Base-by-base conservation (phyloP, 2,797 vertebrate species). In the Propithecus perrieri region DNA sequence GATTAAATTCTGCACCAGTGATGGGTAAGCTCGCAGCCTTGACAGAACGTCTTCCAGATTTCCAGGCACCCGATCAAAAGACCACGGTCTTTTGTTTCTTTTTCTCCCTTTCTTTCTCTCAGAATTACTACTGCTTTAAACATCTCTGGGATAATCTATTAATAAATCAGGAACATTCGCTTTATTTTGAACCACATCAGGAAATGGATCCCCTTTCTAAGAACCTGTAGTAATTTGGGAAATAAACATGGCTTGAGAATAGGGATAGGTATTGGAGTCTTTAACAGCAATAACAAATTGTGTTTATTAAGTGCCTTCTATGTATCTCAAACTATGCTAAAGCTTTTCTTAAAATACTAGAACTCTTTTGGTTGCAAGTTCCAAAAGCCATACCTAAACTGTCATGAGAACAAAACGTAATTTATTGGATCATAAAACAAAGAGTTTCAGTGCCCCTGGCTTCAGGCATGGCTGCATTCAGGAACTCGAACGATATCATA, bases 201-300 rank as follows among this genome's bases (percentile, higher is more conserved):
- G n/a, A 76, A 65, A 72, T 81, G n/a, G n/a, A 50, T 38, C 53
- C 30, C 33, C 24, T 94, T 95, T 79, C n/a, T 30, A 65, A 46
- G 41, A 33, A 46, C 46, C 30, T 59, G 4, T 41, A 55, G 20
- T 80, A 33, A 87, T 80, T 86, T 87, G 33, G 65, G 28, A 84
- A 94, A 57, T 35, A 80, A 81, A 84, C 24, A 22, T 38, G 41
- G 33, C n/a, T 89, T 93, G 33, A 72, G 26, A 83, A 41, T 48
- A 84, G 30, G 11, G 8, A 20, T 79, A 11, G 43, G 11, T 33
- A 63, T 35, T 69, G 43, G n/a, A 59, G 24, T 33, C 48, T 75
- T 88, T 38, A 59, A 12, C 7, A 67, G 26, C 0, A 33, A 78
- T 7, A 85, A 81, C 1, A 18, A 79, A 28, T 6, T 8, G 30